Conservation (phyloP, 2,113 vertebrate genomes). For the Cheilinus undulatus region DNA sequence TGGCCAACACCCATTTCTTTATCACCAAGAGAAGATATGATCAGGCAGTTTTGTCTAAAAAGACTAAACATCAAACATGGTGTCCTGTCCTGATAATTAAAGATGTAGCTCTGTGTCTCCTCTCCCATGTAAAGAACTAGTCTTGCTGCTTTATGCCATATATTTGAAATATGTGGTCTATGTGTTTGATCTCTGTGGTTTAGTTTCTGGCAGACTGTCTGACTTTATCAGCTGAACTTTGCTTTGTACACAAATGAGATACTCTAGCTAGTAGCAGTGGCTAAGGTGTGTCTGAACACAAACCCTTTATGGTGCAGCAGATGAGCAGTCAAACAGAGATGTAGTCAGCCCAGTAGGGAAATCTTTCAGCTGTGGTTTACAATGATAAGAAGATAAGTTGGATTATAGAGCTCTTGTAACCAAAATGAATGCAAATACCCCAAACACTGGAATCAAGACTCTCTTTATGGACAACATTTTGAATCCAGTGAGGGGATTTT, state of each 20-base stretch:
- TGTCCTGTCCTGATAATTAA: neutral
- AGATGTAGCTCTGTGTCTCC: neutral
- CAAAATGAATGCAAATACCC: neutral
- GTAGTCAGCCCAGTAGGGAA: neutral
- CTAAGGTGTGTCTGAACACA: neutral
- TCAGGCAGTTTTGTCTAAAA: neutral
- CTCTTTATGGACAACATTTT: neutral
- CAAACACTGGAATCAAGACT: neutral
- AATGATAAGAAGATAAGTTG: neutral
- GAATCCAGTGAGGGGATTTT: neutral
- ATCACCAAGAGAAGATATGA: neutral
- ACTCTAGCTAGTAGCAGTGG: neutral
- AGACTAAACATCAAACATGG: neutral
- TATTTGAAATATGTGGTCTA: neutral
- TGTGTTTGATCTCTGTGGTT: neutral
- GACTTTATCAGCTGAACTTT: conserved; percentile 59
- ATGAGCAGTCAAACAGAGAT: neutral
- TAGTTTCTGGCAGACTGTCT: conserved; percentile 26
- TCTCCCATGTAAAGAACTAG: neutral
- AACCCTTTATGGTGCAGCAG: neutral
- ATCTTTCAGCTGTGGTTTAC: neutral
- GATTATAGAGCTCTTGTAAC: neutral
- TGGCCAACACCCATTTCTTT: neutral
- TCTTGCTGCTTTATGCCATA: neutral
- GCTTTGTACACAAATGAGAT: conserved; percentile 20